Base-by-base conservation (phyloP, 2,797 vertebrate species). In the Poeciliopsis presidionis region DNA sequence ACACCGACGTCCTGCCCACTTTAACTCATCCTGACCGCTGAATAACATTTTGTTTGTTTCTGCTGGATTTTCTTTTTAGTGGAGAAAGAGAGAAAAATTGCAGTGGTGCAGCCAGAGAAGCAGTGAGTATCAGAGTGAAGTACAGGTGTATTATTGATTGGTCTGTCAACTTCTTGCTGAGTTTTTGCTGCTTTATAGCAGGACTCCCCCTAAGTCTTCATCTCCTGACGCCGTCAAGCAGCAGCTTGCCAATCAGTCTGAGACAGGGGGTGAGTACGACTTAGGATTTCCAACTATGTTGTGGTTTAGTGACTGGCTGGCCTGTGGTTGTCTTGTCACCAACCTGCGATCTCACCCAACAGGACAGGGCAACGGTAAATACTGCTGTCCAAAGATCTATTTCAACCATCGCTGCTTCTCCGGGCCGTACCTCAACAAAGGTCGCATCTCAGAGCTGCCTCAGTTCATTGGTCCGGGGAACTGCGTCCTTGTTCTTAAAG, bases 391-490 rank as follows among this genome's bases (percentile, higher is more conserved):
- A 89, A 99, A 99, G 94, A 99, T 99, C 94, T 99, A 98, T 94
- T 99, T 99, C 94, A 99, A 99, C 90, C 98, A 99, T 86, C 96
- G 98, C 79, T 99, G 98, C 92, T 99, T 99, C 96, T 99, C 98
- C 7, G 98, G 98, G 73, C 98, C 98, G 1, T 99, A 99, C 91
- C 97, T 99, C 70, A 99, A 99, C 94, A 99, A 99, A 88, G 98
- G 98, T 77, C 97, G 98, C 92, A 99, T 99, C 14, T 97, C 98
- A 25, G 98, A 99, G 92, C 96, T 99, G 47, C 98, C 98, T 36
- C 98, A 98, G 80, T 98, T 97, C 46, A 97, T 99, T 12, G 98
- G 98, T 49, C 98, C 98, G 7, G 98, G 98, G 5, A 99, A 98
- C 93, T 99, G 98, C 79, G 97, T 97, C n/a, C 96, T 99, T 2